Conservation (phyloP, 2,888 invertebrate genomes). For the Ariolimax columbianus region DNA sequence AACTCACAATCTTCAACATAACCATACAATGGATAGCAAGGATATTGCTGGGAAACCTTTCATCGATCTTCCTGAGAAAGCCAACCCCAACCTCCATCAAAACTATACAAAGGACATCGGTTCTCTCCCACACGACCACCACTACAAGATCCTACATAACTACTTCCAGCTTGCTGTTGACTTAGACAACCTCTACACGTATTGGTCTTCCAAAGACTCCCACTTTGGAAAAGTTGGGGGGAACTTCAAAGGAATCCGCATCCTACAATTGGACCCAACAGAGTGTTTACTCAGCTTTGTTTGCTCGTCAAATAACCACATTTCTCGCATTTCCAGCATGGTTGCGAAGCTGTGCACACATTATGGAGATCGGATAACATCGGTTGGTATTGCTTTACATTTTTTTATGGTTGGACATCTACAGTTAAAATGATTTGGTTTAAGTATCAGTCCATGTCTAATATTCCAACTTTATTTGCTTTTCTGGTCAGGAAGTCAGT, state of each 20-base stretch:
- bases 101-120: too few relatives aligned
- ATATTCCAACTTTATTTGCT: too few relatives aligned
- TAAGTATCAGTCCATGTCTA: too few relatives aligned
- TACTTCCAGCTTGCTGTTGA: constrained; percentile 89
- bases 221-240: constrained; percentile 85
- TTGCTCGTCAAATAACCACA: constrained; percentile 98
- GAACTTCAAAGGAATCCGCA: constrained; percentile 89
- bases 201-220: constrained; percentile 87
- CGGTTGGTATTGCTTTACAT: constrained; percentile 41
- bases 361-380: constrained; percentile 89
- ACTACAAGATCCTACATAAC: constrained; percentile 79
- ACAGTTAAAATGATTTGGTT: too few relatives aligned
- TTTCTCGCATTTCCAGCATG: constrained; percentile 91
- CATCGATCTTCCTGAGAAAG: too few relatives aligned
- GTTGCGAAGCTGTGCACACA: constrained; percentile 90
- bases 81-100: too few relatives aligned
- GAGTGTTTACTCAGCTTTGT: constrained; percentile 97
- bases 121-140: too few relatives aligned
- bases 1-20: not conserved
- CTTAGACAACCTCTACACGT: constrained; percentile 84
- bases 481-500: too few relatives aligned
- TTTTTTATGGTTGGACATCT: too few relatives aligned
- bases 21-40: not conserved
- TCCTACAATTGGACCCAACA: constrained; percentile 91
- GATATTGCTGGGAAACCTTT: not conserved